Evolutionary conservation across 2,113 vertebrate genomes (phyloP), one percentile per base, ranked within the genome.

Genomic region (Oryzias woworae): DNA sequence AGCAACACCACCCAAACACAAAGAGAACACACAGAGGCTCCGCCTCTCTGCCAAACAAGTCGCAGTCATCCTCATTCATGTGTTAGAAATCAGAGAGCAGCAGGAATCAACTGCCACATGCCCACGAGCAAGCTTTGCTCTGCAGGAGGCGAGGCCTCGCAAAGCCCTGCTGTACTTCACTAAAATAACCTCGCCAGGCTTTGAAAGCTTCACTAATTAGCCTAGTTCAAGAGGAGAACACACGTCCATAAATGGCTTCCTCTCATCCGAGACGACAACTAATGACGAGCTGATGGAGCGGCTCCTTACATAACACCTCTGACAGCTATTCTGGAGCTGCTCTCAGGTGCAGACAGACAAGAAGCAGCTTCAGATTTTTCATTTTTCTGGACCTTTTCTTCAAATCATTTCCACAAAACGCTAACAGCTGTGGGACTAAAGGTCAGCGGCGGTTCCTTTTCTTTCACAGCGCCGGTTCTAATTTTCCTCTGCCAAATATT

Each of bases 1-100:
- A 55, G 60, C 54, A 54, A 66, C 58, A 58, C 42, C 58, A 78
- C 55, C 55, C 67, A 67, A 71, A 80, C 66, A 71, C 66, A 55
- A 52, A 80, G 18, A 70, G 26, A 69, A 59, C 20, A 7, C n/a
- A 66, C 70, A 67, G 66, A 74, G 42, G 53, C 44, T 58, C 58
- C 14, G 28, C 51, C 36, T 4, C 53, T 2, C 65, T 18, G 48
- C 41, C 65, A 57, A 60, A 59, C 46, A 6, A 41, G 55, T 42
- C 31, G 6, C 16, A 62, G 31, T 36, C 2, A 10, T 36, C 31
- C 31, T 36, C 41, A 20, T 17, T 61, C 31, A 58, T 58, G 31
- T 28, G 18, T 50, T 7, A 22, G 2, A 8, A 36, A 53, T 18
- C 12, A 17, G 36, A 7, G 20, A 14, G 12, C 8, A 26, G 41